Evolutionary conservation across 30 jellyfish, hydroid and myxozoan species (phyloP), one percentile per base, ranked within the genome.

Genomic region (Chironex yamaguchii): DNA sequence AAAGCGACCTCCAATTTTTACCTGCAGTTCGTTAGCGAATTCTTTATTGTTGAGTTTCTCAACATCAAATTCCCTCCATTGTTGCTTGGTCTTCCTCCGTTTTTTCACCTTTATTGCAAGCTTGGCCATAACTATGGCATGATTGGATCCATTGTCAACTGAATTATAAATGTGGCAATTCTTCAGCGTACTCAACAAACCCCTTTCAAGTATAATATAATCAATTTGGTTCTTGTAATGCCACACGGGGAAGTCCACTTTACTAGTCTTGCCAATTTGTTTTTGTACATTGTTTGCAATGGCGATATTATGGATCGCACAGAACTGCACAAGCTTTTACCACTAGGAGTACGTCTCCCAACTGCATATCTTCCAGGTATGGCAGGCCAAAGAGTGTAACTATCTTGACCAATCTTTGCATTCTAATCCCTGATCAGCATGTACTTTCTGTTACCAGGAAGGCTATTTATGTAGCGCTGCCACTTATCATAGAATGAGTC

Each of bases 331-430:
- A 6, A 67, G 81, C 81, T 29, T 67, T 29, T 70, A 13, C 81
- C 81, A 33, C 81, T 29, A 20, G 17, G 58, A 17, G 9, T 42
- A 42, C 58, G 58, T 42, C 17, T 42, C 58, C 58, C 58, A 42
- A 42, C 58, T 42, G 58, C 58, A 42, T 42, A 42, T 42, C 23
- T 76, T 11, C 88, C 87, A 25, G 62, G 87, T 9, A 12, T 32
- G 23, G 22, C 86, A 24, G 87, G 87, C 86, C 53, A 76, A 17
- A 14, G 25, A 28, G 6, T 29, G 29, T 52, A 52, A 24, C 51
- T 77, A 76, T 76, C 62, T 2, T 76, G 26, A 9, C 88, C 87
- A 50, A 76, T 66, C 66, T 66, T 66, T 11, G 80, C 80, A 66
- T 66, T 66, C 67, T 6, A 66, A 65, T 66, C 80, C 9, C 80